Percentiles rank a stretch among this genome's conserved stretches.
phyloP scores from a whole-genome alignment of 1,140 invertebrate genomes.

The Hormaphis cornu region DNA sequence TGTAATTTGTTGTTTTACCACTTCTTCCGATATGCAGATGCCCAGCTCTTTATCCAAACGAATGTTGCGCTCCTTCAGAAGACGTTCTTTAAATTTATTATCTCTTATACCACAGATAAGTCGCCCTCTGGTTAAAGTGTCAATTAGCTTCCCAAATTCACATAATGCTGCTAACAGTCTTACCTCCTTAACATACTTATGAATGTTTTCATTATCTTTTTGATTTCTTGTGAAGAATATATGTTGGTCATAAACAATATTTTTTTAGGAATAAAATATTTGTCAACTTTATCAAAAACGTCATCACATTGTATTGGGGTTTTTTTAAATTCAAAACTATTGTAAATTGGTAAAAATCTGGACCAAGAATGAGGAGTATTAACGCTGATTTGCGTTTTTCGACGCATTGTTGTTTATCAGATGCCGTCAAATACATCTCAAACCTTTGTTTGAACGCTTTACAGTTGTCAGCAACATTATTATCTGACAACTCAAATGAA shows the following conservation, averaged over 20 bases:
- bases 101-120: constrained; percentile 41
- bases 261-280: constrained; percentile 41
- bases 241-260: constrained; percentile 41
- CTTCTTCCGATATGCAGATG: background rate
- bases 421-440: no score
- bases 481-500: no score
- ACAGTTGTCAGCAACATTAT: no score
- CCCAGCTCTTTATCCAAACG: background rate
- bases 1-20: background rate
- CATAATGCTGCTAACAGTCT: constrained; percentile 41
- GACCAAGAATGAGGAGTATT: no score
- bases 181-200: constrained; percentile 41
- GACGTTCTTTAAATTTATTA: constrained; percentile 35
- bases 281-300: constrained; percentile 2
- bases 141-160: constrained; percentile 39
- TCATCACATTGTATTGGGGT: background rate
- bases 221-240: constrained; percentile 42
- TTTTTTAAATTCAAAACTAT: background rate
- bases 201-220: constrained; percentile 38
- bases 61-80: constrained; percentile 26
- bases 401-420: no score
- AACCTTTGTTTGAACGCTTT: no score
- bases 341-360: background rate
- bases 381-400: no score
- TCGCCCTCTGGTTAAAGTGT: constrained; percentile 41